These are phyloP conservation scores for Bombycilla garrulus DNA, from an alignment of 2,113 vertebrate genomes.

Conservation along the genomic window DNA sequence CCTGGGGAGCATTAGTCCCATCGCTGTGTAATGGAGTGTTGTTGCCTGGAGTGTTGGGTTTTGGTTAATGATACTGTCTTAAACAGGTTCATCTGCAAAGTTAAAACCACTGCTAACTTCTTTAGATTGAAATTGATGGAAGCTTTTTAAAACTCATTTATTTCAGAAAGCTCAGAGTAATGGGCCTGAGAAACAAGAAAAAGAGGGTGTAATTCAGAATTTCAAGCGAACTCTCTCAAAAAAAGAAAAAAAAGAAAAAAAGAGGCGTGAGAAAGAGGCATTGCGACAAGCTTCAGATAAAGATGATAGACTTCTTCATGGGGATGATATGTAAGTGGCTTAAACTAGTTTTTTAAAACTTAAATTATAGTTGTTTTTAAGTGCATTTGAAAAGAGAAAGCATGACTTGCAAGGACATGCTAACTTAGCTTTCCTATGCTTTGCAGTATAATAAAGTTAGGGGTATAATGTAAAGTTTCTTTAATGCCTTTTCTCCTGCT, in stretches of 20 bases:
- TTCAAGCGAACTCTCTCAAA: constrained; percentile 97
- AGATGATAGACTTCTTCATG: constrained; percentile 79
- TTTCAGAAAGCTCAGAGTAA: constrained; percentile 93
- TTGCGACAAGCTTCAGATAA: constrained; percentile 82
- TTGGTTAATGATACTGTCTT: background rate
- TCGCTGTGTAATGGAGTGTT: background rate
- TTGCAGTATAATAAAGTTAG: background rate
- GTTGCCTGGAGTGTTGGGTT: background rate
- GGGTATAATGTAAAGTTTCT: background rate
- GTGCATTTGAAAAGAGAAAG: background rate
- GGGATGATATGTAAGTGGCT: constrained; percentile 85
- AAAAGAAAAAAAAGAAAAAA: constrained; percentile 91
- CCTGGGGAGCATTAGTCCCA: background rate
- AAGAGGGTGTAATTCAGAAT: constrained; percentile 97
- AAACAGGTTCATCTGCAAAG: background rate
- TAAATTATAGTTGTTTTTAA: background rate
- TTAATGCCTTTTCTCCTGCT: background rate
- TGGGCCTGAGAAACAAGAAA: constrained; percentile 94
- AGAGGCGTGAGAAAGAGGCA: constrained; percentile 91
- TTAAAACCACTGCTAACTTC: background rate
- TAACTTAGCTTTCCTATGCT: background rate
- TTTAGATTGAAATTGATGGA: background rate
- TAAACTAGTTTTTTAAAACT: background rate
- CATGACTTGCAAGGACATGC: background rate
- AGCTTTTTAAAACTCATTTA: background rate